Evolutionary conservation across 2,113 vertebrate genomes (phyloP), one percentile per base, ranked within the genome.

Genomic region (Lophotis ruficrista): DNA sequence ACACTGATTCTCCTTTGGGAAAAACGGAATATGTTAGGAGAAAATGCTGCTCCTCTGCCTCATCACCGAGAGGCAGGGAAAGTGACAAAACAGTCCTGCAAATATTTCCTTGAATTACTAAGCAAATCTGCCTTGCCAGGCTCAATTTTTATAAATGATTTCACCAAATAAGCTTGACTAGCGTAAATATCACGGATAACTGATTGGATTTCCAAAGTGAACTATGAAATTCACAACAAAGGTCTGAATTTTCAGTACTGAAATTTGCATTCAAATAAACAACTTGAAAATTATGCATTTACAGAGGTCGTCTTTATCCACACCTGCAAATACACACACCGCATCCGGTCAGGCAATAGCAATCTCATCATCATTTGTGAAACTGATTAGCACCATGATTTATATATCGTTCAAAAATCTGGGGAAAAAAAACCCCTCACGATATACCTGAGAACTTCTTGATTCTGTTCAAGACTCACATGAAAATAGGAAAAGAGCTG

Each of bases 311-410:
- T 28, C 48, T 75, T 58, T 45, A 27, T 4, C 21, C 9, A 2
- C 47, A 12, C 10, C 50, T 83, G 58, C 50, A 18, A 19, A 5
- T 5, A 19, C 1, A 7, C 5, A 13, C 21, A 0, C 45, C 31
- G 48, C 79, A 28, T 14, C 50, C 37, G 17, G 18, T 2, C 83
- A 41, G 83, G 76, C 7, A 5, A 7, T 6, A 27, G 60, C 25
- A 72, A 53, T 9, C 45, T 16, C 23, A 1, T 10, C 24, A 4
- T 13, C 1, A 22, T 53, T 47, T 35, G 57, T 33, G 58, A 51
- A 58, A 12, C 15, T 14, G 8, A 16, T 53, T 41, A 68, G 41
- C 5, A 1, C 56, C 8, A 0, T 4, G 14, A 28, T 62, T 57
- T 48, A 5, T 14, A 5, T 17, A 7, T 8, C 16, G 37, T 7